These are phyloP conservation scores for Lytechinus pictus DNA, from an alignment of 35 echinoderm and acorn worm genomes.

Conservation along the genomic window DNA sequence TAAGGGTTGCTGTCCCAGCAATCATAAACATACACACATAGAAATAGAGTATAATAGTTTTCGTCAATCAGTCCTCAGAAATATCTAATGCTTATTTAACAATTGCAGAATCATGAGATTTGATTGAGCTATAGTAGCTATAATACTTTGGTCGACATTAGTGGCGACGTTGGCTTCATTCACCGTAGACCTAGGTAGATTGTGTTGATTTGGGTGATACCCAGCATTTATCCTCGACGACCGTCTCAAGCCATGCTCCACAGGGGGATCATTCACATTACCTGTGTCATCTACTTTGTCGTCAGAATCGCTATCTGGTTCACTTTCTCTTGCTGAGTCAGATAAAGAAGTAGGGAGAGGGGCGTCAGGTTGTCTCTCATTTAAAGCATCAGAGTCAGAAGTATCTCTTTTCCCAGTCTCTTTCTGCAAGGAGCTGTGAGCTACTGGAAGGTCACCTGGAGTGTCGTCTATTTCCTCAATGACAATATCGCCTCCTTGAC, in stretches of 20 bases:
- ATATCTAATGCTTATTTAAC: not conserved
- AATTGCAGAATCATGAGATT: conserved; percentile 21
- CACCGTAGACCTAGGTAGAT: not conserved
- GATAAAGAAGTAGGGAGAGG: not conserved
- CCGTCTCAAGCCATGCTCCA: not conserved
- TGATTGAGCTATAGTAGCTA: conserved; percentile 9
- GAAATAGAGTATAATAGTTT: too few relatives aligned
- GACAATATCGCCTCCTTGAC: not conserved
- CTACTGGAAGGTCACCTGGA: not conserved
- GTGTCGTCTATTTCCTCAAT: not conserved
- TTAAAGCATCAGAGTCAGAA: not conserved
- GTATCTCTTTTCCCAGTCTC: not conserved
- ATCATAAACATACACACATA: too few relatives aligned
- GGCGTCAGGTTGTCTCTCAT: not conserved
- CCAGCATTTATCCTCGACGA: not conserved
- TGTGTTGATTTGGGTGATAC: not conserved
- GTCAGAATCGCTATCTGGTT: not conserved
- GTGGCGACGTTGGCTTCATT: not conserved
- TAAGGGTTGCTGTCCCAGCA: too few relatives aligned
- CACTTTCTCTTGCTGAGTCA: conserved; percentile 4
- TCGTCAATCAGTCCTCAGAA: too few relatives aligned
- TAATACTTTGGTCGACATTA: not conserved
- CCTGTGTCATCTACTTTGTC: too few relatives aligned
- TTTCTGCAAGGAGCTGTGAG: not conserved
- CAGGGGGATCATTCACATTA: too few relatives aligned